phyloP scores from a whole-genome alignment of 64 coral and sea anemone species.

The Montipora sp. region DNA sequence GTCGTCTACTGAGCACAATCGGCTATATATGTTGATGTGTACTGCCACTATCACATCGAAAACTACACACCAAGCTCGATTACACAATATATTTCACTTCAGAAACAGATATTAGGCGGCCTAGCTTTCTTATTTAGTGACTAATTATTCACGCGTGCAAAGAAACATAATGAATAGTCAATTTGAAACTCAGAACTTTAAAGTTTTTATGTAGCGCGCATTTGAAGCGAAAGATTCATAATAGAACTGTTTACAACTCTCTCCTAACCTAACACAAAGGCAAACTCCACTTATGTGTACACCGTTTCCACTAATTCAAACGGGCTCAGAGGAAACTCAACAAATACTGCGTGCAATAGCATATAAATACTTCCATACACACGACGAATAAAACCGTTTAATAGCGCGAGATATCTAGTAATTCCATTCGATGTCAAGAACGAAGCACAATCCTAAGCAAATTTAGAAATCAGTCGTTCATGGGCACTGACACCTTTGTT shows the following conservation, averaged over 20 bases:
- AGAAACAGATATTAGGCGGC: not conserved
- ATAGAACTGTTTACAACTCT: constrained; percentile 61
- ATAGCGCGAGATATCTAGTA: not conserved
- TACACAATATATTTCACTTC: constrained; percentile 49
- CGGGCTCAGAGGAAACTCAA: constrained; percentile 18
- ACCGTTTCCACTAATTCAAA: constrained; percentile 19
- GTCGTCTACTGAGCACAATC: not conserved
- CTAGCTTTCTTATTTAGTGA: not conserved
- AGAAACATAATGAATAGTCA: not conserved
- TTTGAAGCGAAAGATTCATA: not conserved
- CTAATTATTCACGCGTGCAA: constrained; percentile 56
- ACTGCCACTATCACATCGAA: constrained; percentile 24
- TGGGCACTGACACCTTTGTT: constrained; percentile 14
- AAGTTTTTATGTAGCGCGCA: constrained; percentile 1
- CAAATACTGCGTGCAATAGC: not conserved
- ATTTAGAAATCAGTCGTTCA: not conserved
- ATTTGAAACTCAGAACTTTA: not conserved
- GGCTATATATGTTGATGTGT: constrained; percentile 35
- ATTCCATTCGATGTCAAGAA: not conserved
- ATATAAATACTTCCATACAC: not conserved
- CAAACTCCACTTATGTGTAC: constrained; percentile 27
- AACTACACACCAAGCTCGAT: not conserved
- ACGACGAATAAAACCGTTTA: not conserved
- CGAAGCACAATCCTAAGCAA: not conserved
- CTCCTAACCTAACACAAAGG: constrained; percentile 29